These are phyloP conservation scores for Panthera leo DNA, from an alignment of 2,113 vertebrate genomes.

Conservation along the genomic window DNA sequence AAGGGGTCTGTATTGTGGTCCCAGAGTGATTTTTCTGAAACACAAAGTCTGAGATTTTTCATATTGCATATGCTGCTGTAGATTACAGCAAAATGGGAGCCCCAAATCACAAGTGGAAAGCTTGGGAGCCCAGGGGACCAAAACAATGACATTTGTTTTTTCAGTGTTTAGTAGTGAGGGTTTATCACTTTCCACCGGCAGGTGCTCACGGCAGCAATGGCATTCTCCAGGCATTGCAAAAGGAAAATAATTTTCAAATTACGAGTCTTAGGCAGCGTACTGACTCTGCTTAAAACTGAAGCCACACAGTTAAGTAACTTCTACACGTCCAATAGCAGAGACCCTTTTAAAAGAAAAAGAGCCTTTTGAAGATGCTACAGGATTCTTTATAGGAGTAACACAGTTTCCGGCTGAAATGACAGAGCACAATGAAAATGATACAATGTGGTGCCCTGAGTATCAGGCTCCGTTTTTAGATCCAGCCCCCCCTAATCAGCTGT, in stretches of 20 bases:
- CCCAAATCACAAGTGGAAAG: neutral
- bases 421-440: neutral
- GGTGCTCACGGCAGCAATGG: too few relatives aligned
- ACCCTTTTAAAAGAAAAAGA: slow-evolving; percentile 1
- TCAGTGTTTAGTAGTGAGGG: neutral
- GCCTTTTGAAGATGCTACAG: neutral
- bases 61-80: neutral
- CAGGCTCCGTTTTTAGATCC: neutral
- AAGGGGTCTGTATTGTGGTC: neutral
- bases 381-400: neutral
- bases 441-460: neutral
- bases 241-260: neutral
- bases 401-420: neutral
- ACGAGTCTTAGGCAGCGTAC: neutral
- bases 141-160: neutral
- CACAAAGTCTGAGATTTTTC: neutral
- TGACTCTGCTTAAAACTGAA: neutral
- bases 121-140: neutral
- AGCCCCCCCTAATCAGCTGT: neutral
- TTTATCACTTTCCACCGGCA: neutral
- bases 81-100: neutral
- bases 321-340: neutral
- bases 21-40: neutral
- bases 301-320: neutral
- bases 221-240: neutral